These are phyloP conservation scores for Heliconius erato DNA, from an alignment of 2,888 invertebrate genomes.

Conservation along the genomic window DNA sequence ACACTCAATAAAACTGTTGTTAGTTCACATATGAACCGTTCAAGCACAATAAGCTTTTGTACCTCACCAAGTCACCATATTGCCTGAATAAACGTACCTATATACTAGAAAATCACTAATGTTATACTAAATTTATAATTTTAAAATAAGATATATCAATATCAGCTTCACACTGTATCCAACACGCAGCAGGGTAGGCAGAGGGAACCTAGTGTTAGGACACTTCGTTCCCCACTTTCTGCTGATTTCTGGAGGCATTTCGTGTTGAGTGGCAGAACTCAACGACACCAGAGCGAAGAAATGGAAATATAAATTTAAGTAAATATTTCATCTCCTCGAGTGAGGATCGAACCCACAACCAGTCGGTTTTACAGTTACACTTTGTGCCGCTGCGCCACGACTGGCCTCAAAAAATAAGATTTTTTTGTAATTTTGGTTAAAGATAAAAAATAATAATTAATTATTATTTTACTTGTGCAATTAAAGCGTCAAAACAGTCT, in stretches of 20 bases:
- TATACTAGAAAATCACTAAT: not conserved
- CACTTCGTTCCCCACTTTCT: too few species aligned
- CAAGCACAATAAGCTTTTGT: slow-evolving; percentile 25
- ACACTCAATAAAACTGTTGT: slow-evolving; percentile 78
- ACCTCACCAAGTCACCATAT: not conserved
- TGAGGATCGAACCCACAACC: too few species aligned
- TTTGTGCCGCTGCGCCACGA: too few species aligned
- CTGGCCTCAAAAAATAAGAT: not conserved
- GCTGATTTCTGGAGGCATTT: too few species aligned
- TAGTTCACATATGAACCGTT: slow-evolving; percentile 56
- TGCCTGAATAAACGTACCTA: not conserved
- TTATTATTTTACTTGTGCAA: slow-evolving; percentile 75
- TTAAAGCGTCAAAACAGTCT: slow-evolving; percentile 73
- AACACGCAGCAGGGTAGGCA: too few species aligned
- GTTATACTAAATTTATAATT: not conserved
- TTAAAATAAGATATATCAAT: not conserved
- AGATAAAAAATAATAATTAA: slow-evolving; percentile 67
- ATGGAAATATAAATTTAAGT: too few species aligned
- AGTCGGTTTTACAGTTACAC: too few species aligned
- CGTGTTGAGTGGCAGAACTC: too few species aligned
- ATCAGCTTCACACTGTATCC: too few species aligned
- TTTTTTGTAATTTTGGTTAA: not conserved
- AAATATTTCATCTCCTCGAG: too few species aligned
- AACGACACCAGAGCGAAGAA: too few species aligned
- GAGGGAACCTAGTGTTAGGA: too few species aligned